These are phyloP conservation scores for Blastobasis lacticolella DNA, from an alignment of 2,888 invertebrate species.

Conservation along the genomic window DNA sequence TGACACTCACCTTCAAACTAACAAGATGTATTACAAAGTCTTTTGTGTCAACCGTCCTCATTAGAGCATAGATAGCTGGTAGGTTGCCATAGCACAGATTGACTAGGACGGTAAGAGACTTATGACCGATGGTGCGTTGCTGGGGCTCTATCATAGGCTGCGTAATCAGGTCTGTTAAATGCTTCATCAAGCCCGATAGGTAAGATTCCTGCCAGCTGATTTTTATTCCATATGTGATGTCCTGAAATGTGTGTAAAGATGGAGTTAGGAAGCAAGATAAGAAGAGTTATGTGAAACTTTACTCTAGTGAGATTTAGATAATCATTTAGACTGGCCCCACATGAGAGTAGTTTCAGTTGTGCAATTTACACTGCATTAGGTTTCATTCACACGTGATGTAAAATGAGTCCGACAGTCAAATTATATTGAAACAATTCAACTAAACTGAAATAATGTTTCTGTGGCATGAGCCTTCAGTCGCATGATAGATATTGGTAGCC, in stretches of 20 bases:
- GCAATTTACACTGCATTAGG: too few species aligned
- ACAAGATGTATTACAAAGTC: conserved; percentile 77
- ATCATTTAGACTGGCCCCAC: too few species aligned
- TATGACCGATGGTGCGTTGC: conserved; percentile 59
- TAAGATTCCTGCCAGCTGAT: conserved; percentile 88
- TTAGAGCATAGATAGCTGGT: conserved; percentile 81
- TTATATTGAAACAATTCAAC: too few species aligned
- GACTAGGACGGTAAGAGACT: conserved; percentile 79
- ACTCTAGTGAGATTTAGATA: too few species aligned
- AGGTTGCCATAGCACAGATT: conserved; percentile 87
- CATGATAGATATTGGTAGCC: too few species aligned
- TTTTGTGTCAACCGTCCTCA: conserved; percentile 81
- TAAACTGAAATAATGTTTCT: too few species aligned
- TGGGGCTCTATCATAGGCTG: conserved; percentile 60
- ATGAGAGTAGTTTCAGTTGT: too few species aligned
- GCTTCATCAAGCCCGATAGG: conserved; percentile 78
- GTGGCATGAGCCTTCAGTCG: too few species aligned
- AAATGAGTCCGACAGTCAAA: too few species aligned
- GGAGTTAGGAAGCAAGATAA: too few species aligned
- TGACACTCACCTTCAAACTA: conserved; percentile 68
- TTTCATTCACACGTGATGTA: too few species aligned
- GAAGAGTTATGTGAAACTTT: too few species aligned
- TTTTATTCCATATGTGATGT: conserved; percentile 84
- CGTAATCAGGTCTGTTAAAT: conserved; percentile 78
- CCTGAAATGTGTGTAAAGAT: conserved; percentile 50